Percentiles rank a stretch among this genome's conserved stretches.
These are phyloP conservation scores for Cheilosia urbana DNA, from an alignment of 2,888 invertebrate species.

Conservation along the genomic window DNA sequence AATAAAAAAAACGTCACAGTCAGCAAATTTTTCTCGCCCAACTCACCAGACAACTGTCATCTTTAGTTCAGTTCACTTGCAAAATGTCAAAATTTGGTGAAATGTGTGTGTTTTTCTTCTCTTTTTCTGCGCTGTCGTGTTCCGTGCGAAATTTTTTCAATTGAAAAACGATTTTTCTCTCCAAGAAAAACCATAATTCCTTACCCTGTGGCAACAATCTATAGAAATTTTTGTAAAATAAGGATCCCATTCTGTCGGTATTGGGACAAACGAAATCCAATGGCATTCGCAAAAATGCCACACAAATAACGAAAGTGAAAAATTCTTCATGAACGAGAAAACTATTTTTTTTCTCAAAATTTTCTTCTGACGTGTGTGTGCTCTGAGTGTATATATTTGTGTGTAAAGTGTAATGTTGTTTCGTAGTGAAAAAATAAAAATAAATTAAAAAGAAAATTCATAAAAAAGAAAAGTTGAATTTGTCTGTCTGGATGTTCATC, in stretches of 20 bases:
- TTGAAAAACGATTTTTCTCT: constrained; percentile 61
- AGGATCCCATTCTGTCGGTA: constrained; percentile 1
- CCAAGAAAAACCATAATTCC: constrained; percentile 30
- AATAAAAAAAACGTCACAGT: neutral
- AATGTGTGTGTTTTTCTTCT: constrained; percentile 51
- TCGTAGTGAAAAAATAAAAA: constrained; percentile 56
- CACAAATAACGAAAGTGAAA: constrained; percentile 62
- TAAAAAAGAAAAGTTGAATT: constrained; percentile 47
- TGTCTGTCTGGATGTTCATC: constrained; percentile 60
- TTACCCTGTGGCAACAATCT: neutral
- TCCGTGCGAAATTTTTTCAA: constrained; percentile 64
- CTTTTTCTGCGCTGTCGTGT: constrained; percentile 72
- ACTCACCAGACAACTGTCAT: constrained; percentile 63
- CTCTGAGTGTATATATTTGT: constrained; percentile 35
- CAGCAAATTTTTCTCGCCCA: constrained; percentile 6
- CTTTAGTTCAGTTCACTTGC: constrained; percentile 1
- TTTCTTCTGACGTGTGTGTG: constrained; percentile 49
- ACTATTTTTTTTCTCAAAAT: constrained; percentile 20
- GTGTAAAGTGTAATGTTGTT: constrained; percentile 68
- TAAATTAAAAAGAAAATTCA: constrained; percentile 48
- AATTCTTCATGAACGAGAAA: constrained; percentile 43
- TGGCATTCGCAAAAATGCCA: constrained; percentile 69
- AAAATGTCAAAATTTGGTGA: constrained; percentile 45
- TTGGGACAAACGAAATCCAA: constrained; percentile 14
- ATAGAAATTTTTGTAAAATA: constrained; percentile 4